These are phyloP conservation scores for Porites divaricata DNA, from an alignment of 92 coral and sea anemone genomes.

Conservation along the genomic window DNA sequence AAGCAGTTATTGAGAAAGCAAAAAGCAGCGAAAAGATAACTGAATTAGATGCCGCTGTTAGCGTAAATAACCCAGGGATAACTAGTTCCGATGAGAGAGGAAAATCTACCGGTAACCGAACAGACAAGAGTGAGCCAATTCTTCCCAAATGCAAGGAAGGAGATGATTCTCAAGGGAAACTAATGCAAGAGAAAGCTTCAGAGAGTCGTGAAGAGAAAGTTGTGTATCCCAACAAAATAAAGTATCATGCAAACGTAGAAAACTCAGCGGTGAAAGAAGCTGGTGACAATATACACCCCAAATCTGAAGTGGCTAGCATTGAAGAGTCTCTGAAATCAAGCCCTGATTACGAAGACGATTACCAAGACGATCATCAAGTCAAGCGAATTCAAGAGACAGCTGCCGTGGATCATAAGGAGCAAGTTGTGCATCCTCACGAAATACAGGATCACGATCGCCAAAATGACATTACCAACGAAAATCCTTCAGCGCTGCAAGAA, in stretches of 20 bases:
- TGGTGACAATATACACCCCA: too few relatives aligned
- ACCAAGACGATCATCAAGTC: too few relatives aligned
- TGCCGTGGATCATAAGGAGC: too few relatives aligned
- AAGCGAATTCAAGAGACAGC: too few relatives aligned
- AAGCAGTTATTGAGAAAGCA: background rate
- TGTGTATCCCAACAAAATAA: background rate
- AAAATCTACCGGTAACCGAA: too few relatives aligned
- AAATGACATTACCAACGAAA: too few relatives aligned
- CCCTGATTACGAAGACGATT: too few relatives aligned
- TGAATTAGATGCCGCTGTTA: background rate
- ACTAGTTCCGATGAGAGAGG: background rate
- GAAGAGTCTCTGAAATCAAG: too few relatives aligned
- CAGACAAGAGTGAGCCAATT: background rate
- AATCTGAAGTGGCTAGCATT: too few relatives aligned
- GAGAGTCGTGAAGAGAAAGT: background rate
- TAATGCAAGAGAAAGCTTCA: background rate
- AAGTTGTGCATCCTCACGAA: too few relatives aligned
- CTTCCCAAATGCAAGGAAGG: background rate
- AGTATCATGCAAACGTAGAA: background rate
- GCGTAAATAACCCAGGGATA: background rate
- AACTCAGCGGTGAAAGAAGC: background rate
- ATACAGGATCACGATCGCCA: too few relatives aligned
- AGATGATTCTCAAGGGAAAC: background rate
- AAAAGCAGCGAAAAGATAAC: background rate
- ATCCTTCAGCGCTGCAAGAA: too few relatives aligned